Conservation (phyloP, 2,888 invertebrate genomes). For the Embidobia sp. region DNA sequence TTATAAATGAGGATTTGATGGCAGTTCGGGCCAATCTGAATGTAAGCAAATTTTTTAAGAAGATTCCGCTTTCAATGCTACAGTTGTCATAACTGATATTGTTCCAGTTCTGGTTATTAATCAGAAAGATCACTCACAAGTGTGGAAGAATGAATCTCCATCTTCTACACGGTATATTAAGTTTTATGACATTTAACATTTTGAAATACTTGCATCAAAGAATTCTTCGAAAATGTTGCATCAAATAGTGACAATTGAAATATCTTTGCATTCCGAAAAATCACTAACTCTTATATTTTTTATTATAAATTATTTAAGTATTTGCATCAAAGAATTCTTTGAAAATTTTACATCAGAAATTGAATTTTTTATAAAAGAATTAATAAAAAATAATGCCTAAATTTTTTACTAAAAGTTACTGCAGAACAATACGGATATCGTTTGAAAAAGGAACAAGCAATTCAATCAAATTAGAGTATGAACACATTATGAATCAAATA, state of each 20-base stretch:
- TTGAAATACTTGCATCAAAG: too few species aligned
- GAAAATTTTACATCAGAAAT: too few species aligned
- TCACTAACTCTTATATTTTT: too few species aligned
- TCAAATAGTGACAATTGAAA: too few species aligned
- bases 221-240: too few species aligned
- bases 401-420: constrained; percentile 19
- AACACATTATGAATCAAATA: neutral
- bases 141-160: constrained; percentile 13
- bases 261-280: too few species aligned
- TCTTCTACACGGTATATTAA: constrained; percentile 19
- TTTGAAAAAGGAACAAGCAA: constrained; percentile 5
- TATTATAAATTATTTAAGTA: neutral
- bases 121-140: neutral
- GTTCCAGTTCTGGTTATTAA: constrained; percentile 3
- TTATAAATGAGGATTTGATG: constrained; percentile 25
- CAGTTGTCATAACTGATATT: constrained; percentile 12
- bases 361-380: too few species aligned
- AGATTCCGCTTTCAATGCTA: neutral
- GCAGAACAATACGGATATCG: constrained; percentile 7
- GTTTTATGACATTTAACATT: too few species aligned
- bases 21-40: constrained; percentile 6
- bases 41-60: constrained; percentile 7
- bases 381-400: neutral
- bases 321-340: too few species aligned
- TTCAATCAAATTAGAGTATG: constrained; percentile 1